Evolutionary conservation across 2,888 invertebrate species (phyloP), one percentile per base, ranked within the genome.

Genomic region (Macrostomum cliftonense): DNA sequence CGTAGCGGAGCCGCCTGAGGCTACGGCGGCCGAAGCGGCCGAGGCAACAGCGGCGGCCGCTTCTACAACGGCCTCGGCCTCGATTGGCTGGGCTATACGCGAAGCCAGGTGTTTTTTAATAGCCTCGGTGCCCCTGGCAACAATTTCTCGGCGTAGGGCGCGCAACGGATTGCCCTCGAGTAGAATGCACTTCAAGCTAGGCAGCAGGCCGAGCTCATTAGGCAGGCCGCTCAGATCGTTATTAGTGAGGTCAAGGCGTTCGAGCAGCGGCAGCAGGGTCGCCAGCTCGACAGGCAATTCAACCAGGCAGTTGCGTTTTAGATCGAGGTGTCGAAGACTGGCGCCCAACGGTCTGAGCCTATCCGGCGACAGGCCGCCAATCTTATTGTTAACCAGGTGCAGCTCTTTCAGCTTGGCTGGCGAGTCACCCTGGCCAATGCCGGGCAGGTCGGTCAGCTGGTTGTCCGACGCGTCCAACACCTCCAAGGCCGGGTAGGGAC

Each of bases 91-190:
- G 39, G 28, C 28, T 4, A 72, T 60, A 14, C 71, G 61, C 56
- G 67, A 70, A 7, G 59, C 52, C 37, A 75, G 60, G 63, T 80
- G 82, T 64, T 81, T 81, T 65, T 88, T 75, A 63, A 89, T 77
- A 51, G 83, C 72, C 21, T 62, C 76, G 1, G 86, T 84, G n/a
- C 88, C 88, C 52, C 83, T 79, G 28, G 28, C 28, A 47, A 88
- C 75, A 49, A 89, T 78, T 67, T 88, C 88, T 52, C 81, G 77
- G 37, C 88, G 73, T 28, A 89, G 79, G 47, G 79, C 79, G 59
- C 81, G 78, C 56, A 88, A 73, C 59, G 81, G 81, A 71, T 89
- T 89, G 5, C 88, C 88, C 56, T 86, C 83, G 60, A 88, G 75
- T 54, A 79, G 79, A 46, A 89, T 75, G 56, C 81, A 81, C 60